Evolutionary conservation across 2,888 invertebrate species (phyloP), one percentile per base, ranked within the genome.

Genomic region (Aphrophora alni): DNA sequence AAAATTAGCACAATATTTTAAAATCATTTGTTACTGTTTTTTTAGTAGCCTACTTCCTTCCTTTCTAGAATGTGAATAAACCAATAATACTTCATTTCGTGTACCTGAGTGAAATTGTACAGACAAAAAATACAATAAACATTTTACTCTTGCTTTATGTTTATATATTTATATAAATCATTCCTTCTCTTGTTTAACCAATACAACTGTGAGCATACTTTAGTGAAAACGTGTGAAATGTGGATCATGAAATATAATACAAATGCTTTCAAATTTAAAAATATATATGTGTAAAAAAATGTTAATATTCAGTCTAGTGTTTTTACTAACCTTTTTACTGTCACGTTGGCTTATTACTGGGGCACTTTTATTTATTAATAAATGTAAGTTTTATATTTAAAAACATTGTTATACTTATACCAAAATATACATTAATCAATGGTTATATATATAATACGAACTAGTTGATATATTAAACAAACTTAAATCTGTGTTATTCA

Each of bases 301-400:
- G 59, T 59, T 59, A 21, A 59, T 59, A 59, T 59, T 21, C 21
- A 59, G 59, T 21, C 59, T 59, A 59, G 59, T 59, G 59, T n/a
- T 59, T 59, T 59, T 44, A 44, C 44, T 44, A 44, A 44, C 44
- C 44, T 44, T 44, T 44, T 44, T 59, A 59, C 59, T 59, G 59
- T 59, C 59, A 59, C 59, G n/a, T 59, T 59, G 59, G 59, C 59
- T 59, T 59, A 44, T 44, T 44, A 59, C 21, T n/a, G n/a, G 59
- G 59, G n/a, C 59, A 59, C 59, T 59, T 59, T 59, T 21, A 59
- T 59, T 59, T 59, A 21, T 8, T 33, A 33, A 5, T 59, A 44
- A 14, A 59, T 7, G 59, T 59, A 59, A 59, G 59, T 59, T 59
- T 59, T 59, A 59, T 59, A 59, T n/a, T n/a, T 5, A 44, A 44